Evolutionary conservation across 2,888 invertebrate genomes (phyloP).

Genomic region (Sialis lutaria): DNA sequence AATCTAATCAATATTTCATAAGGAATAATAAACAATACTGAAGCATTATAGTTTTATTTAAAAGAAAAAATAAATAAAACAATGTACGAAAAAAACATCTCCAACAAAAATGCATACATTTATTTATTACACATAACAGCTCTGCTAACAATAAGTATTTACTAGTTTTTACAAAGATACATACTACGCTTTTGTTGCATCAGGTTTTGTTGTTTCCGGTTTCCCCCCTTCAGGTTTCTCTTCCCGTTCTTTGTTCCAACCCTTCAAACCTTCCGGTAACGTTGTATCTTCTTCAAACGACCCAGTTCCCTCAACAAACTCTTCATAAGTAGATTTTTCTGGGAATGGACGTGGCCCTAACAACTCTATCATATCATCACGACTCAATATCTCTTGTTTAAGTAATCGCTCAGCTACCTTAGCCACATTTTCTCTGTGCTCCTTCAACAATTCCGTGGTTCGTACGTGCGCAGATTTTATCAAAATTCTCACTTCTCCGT

Average conservation of each 20-base stretch:
- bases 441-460: constrained; percentile 57
- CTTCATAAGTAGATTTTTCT: constrained; percentile 98
- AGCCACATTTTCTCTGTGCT: constrained; percentile 73
- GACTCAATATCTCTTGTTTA: constrained; percentile 84
- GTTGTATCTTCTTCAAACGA: constrained; percentile 93
- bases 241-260: constrained; percentile 69
- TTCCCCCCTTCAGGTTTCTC: constrained; percentile 10
- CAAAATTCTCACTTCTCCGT: constrained; percentile 70
- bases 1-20: too few species aligned
- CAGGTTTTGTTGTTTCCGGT: too few species aligned
- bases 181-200: too few species aligned
- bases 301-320: constrained; percentile 97
- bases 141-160: too few species aligned
- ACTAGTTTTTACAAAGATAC: too few species aligned
- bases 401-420: constrained; percentile 79
- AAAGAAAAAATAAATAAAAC: too few species aligned
- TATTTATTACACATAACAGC: too few species aligned
- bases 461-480: constrained; percentile 62
- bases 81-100: too few species aligned
- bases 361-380: constrained; percentile 95
- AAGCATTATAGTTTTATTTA: too few species aligned
- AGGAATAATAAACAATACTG: too few species aligned
- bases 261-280: constrained; percentile 85
- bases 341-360: constrained; percentile 89
- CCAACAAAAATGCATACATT: too few species aligned